These are phyloP conservation scores for Neotoxoptera formosana DNA, from an alignment of 1,140 invertebrate species.

Conservation along the genomic window DNA sequence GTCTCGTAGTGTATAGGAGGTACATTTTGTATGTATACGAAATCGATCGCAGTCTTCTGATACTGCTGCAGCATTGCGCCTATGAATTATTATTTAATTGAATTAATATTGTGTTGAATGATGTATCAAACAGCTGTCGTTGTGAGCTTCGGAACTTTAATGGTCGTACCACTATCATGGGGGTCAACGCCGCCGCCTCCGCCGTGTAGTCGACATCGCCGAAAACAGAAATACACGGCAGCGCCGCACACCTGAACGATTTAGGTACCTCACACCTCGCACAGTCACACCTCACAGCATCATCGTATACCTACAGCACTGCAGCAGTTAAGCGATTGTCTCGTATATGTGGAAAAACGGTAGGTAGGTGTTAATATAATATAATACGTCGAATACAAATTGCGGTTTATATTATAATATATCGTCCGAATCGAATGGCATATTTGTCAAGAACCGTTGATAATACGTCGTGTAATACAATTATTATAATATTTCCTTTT, in stretches of 20 bases:
- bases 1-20: too few species aligned
- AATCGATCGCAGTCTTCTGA: not conserved
- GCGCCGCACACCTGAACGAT: too few species aligned
- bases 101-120: not conserved
- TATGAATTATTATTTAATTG: not conserved
- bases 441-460: constrained; percentile 3
- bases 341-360: not conserved
- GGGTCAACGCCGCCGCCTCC: too few species aligned
- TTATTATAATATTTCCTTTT: not conserved
- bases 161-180: not conserved
- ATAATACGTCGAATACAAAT: not conserved
- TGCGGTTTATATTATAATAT: not conserved
- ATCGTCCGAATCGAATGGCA: not conserved
- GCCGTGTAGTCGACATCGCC: not conserved
- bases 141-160: not conserved
- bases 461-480: not conserved
- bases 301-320: too few species aligned
- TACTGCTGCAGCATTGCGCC: too few species aligned
- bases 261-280: not conserved
- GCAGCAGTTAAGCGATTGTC: not conserved
- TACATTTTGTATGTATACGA: too few species aligned
- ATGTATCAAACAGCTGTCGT: not conserved
- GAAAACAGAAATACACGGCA: not conserved
- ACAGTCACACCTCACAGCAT: too few species aligned
- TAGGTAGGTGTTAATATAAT: not conserved